Evolutionary conservation across 2,888 invertebrate genomes (phyloP), one percentile per base, ranked within the genome.

Genomic region (Sinelater perroti): DNA sequence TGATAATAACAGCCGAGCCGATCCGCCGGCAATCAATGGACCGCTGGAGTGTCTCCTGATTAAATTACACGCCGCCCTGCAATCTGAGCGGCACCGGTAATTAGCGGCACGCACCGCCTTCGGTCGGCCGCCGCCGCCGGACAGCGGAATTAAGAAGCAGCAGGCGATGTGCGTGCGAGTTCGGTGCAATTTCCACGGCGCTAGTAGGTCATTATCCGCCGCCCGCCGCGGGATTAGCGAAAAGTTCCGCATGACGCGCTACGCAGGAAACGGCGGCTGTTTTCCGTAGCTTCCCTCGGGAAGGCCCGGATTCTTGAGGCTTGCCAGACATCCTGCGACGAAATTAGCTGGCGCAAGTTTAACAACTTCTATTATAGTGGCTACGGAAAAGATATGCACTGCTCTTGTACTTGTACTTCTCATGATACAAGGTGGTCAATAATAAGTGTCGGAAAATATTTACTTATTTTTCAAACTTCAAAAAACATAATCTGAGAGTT

Each of bases 121-220:
- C 10, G 10, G 10, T 18, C 8, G 6, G n/a, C 17, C 10, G 20
- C n/a, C 2, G 38, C 17, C 38, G 38, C 38, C 6, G 18, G 2
- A 20, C 20, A 8, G 20, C 20, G 17, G 11, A 8, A 11, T 38
- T 10, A 31, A 10, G 20, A 38, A 17, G 20, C 1, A 1, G 18
- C 4, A 38, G 20, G 13, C 11, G 4, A n/a, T n/a, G n/a, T n/a
- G n/a, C n/a, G n/a, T n/a, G n/a, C n/a, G n/a, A n/a, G n/a, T n/a
- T n/a, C n/a, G 2, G 18, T 21, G 24, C 26, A 26, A 49, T 36
- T 36, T 16, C 17, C 16, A 14, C 16, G 24, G 36, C 18, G 26
- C 36, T 36, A 36, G 35, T 16, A 36, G 36, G 36, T 49, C 49
- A 49, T 36, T 35, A 36, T 24, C 36, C 36, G 49, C 36, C 49